These are phyloP conservation scores for Torymus tubicola DNA, from an alignment of 2,888 invertebrate species.

Conservation along the genomic window DNA sequence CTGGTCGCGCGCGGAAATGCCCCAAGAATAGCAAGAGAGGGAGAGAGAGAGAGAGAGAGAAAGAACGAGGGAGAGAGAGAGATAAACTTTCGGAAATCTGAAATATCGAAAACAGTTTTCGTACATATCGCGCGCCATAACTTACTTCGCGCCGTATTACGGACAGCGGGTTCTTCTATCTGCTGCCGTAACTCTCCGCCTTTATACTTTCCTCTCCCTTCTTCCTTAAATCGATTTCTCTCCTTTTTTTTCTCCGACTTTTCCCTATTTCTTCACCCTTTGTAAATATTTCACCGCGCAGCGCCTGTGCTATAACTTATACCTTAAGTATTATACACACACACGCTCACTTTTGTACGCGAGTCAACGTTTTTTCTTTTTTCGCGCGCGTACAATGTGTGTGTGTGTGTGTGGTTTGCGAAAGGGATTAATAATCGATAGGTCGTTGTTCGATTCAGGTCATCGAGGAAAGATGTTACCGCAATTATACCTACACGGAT, in stretches of 20 bases:
- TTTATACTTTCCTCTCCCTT: slow-evolving; percentile 1
- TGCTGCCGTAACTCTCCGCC: slow-evolving; percentile 34
- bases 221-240: slow-evolving; percentile 21
- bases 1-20: slow-evolving; percentile 2
- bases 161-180: slow-evolving; percentile 22
- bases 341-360: background rate
- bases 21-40: background rate
- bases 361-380: slow-evolving; percentile 26
- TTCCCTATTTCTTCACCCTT: slow-evolving; percentile 54
- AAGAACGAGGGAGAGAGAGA: slow-evolving; percentile 22
- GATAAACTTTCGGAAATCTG: slow-evolving; percentile 53
- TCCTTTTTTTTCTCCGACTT: slow-evolving; percentile 7
- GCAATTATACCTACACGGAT: background rate
- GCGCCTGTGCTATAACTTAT: slow-evolving; percentile 35
- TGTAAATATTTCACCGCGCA: slow-evolving; percentile 52
- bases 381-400: background rate
- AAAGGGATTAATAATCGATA: slow-evolving; percentile 45
- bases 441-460: slow-evolving; percentile 1
- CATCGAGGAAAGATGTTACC: slow-evolving; percentile 32
- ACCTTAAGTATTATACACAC: slow-evolving; percentile 6
- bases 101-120: slow-evolving; percentile 58
- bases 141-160: slow-evolving; percentile 54
- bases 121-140: slow-evolving; percentile 52
- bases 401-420: background rate
- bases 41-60: slow-evolving; percentile 8